Conservation (phyloP, 1,140 invertebrate species). For the Danaus plexippus region DNA sequence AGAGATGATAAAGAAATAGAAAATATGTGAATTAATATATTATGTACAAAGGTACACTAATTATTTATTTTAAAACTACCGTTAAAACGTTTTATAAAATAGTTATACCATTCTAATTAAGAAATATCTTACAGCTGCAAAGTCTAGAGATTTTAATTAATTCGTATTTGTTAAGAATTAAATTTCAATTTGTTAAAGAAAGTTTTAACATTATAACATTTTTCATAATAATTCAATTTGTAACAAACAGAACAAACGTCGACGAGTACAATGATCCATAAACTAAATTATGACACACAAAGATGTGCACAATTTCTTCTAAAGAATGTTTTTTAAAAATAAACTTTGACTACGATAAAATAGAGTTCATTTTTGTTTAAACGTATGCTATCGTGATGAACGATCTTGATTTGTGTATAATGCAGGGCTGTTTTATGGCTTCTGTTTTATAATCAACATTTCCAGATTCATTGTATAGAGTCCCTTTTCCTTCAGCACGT, state of each 20-base stretch:
- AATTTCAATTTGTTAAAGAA: too few relatives aligned
- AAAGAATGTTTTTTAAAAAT: background rate
- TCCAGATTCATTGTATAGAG: slow-evolving; percentile 9
- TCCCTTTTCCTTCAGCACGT: too few relatives aligned
- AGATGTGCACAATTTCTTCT: slow-evolving; percentile 18
- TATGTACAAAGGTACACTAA: too few relatives aligned
- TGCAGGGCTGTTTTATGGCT: slow-evolving; percentile 20
- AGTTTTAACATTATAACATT: slow-evolving; percentile 1
- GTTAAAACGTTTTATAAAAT: too few relatives aligned
- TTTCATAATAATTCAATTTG: slow-evolving; percentile 16
- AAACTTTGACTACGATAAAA: background rate
- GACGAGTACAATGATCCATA: slow-evolving; percentile 37
- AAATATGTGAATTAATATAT: too few relatives aligned
- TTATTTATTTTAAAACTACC: too few relatives aligned
- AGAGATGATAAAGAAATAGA: too few relatives aligned
- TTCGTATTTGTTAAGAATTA: too few relatives aligned
- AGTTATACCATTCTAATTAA: too few relatives aligned
- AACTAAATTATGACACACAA: slow-evolving; percentile 40
- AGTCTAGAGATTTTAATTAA: too few relatives aligned
- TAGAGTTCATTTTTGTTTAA: slow-evolving; percentile 7
- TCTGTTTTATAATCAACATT: slow-evolving; percentile 20
- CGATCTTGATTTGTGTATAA: slow-evolving; percentile 22
- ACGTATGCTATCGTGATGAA: slow-evolving; percentile 3
- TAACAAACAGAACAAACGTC: slow-evolving; percentile 16
- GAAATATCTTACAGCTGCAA: too few relatives aligned